A percentile compares a stretch with the other conserved stretches of the same genome.
phyloP scores from a whole-genome alignment of 1,140 invertebrate species.

The Manduca sexta region DNA sequence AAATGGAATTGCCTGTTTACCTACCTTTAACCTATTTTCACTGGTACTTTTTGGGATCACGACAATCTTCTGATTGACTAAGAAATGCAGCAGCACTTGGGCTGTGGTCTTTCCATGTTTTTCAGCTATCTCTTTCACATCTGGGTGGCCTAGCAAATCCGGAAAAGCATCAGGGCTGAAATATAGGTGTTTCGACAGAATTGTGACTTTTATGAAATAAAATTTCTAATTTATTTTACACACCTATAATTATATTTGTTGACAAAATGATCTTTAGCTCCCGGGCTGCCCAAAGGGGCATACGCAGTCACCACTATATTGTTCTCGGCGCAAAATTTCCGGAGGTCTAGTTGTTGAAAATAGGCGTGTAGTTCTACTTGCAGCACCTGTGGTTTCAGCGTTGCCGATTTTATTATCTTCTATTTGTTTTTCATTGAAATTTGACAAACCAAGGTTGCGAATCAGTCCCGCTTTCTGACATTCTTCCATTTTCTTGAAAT shows the following conservation, averaged over 20 bases:
- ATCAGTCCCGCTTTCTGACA: conserved; percentile 78
- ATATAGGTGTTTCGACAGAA: conserved; percentile 12
- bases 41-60: conserved; percentile 91
- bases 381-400: conserved; percentile 80
- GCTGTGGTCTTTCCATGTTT: conserved; percentile 82
- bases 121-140: conserved; percentile 80
- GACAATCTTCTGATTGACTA: conserved; percentile 81
- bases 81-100: conserved; percentile 85
- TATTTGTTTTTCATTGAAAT: conserved; percentile 84
- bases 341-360: conserved; percentile 64
- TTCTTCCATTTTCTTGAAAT: conserved; percentile 81
- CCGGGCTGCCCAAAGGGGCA: conserved; percentile 81
- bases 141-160: conserved; percentile 79
- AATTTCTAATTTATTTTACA: conserved; percentile 4
- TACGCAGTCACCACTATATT: conserved; percentile 88
- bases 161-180: conserved; percentile 74
- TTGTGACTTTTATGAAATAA: neutral
- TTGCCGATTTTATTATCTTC: conserved; percentile 76
- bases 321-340: conserved; percentile 81
- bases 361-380: conserved; percentile 36
- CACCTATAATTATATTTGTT: conserved; percentile 73
- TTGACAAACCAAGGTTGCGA: conserved; percentile 85
- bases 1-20: neutral
- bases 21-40: conserved; percentile 77
- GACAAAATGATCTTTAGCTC: conserved; percentile 67